A percentile compares a stretch with the other conserved stretches of the same genome.
These are phyloP conservation scores for Chlorops oryzae DNA, from an alignment of 1,140 invertebrate species.

Conservation along the genomic window DNA sequence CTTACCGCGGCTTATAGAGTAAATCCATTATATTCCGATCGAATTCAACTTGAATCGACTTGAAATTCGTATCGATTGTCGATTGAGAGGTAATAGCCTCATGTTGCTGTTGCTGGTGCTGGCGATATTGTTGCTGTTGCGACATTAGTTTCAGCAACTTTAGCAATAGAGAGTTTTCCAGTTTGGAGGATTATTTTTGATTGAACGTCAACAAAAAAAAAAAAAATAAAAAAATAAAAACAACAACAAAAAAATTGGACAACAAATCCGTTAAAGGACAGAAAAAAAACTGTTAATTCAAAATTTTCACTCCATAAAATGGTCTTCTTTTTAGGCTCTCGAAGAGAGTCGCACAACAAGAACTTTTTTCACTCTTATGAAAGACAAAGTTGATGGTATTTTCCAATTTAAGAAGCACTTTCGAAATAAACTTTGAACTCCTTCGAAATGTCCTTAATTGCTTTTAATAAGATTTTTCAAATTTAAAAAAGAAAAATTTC, in stretches of 20 bases:
- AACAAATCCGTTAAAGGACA: background rate
- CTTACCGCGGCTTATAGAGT: conserved; percentile 40
- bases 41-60: conserved; percentile 42
- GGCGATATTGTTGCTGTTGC: too few species aligned
- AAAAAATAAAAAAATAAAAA: background rate
- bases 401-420: too few species aligned
- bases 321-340: too few species aligned
- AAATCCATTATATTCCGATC: conserved; percentile 46
- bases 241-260: conserved; percentile 3
- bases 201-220: background rate
- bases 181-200: conserved; percentile 19
- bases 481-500: background rate
- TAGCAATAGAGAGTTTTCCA: conserved; percentile 41
- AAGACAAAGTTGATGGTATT: too few species aligned
- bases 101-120: too few species aligned
- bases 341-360: too few species aligned
- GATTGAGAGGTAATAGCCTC: too few species aligned
- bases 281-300: conserved; percentile 1
- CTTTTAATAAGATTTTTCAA: too few species aligned
- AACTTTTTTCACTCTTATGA: too few species aligned
- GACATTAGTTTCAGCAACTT: conserved; percentile 36
- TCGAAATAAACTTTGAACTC: too few species aligned
- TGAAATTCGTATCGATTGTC: conserved; percentile 24
- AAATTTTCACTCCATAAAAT: background rate
- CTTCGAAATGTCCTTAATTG: too few species aligned